Percentiles rank a stretch among this genome's conserved stretches.
These are phyloP conservation scores for Coecobrya sp. DNA, from an alignment of 2,888 invertebrate species.

Conservation along the genomic window DNA sequence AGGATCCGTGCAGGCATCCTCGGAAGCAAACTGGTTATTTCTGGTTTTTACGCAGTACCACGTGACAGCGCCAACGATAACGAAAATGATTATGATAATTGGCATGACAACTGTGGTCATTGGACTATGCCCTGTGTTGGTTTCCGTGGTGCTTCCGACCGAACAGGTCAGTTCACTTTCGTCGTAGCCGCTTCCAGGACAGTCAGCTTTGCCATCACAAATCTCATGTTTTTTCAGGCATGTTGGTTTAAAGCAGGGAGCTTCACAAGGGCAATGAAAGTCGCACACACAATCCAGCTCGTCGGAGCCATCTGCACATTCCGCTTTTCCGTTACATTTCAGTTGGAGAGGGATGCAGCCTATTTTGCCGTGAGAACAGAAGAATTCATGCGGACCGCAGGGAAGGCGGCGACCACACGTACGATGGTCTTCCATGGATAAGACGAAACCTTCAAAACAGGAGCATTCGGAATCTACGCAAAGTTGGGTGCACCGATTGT, in stretches of 20 bases:
- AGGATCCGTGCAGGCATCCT: conserved; percentile 79
- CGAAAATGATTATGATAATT: conserved; percentile 70
- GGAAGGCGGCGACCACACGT: conserved; percentile 78
- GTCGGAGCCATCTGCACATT: conserved; percentile 94
- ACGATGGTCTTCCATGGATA: conserved; percentile 79
- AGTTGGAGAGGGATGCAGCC: conserved; percentile 91
- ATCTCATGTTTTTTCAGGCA: conserved; percentile 77
- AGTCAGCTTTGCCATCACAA: conserved; percentile 82
- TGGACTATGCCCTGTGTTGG: conserved; percentile 18
- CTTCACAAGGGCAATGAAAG: conserved; percentile 80
- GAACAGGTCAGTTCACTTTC: conserved; percentile 79
- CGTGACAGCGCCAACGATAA: conserved; percentile 68
- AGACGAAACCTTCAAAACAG: conserved; percentile 81
- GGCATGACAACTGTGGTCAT: conserved; percentile 79
- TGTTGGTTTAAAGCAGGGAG: conserved; percentile 72
- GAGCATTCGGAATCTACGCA: conserved; percentile 86
- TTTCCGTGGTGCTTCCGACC: neutral
- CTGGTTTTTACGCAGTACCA: conserved; percentile 77
- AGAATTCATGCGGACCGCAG: conserved; percentile 84
- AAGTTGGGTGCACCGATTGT: conserved; percentile 82
- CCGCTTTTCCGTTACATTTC: conserved; percentile 93
- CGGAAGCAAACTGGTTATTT: conserved; percentile 57
- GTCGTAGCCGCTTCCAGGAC: conserved; percentile 78
- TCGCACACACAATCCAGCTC: conserved; percentile 89
- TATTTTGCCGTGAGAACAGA: conserved; percentile 84